Evolutionary conservation across 2,888 invertebrate species (phyloP).

Genomic region (Lithophane ornitopus): DNA sequence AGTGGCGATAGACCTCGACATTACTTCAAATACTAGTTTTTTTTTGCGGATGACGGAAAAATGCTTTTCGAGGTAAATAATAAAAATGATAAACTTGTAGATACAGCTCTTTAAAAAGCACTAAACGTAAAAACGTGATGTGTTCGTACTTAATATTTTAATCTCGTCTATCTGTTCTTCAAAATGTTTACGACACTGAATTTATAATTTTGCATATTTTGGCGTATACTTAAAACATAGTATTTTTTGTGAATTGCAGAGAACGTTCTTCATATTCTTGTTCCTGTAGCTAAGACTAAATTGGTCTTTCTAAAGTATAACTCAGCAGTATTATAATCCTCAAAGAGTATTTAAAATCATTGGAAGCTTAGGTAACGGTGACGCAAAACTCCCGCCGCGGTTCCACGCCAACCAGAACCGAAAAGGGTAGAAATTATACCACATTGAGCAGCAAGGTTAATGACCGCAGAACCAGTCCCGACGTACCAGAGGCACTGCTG

Average conservation of each 20-base stretch:
- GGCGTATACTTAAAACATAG: background rate
- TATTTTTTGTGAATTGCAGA: background rate
- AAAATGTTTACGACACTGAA: conserved; percentile 20
- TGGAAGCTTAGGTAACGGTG: background rate
- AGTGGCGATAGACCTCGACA: conserved; percentile 51
- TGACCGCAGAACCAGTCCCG: conserved; percentile 49
- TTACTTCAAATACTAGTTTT: conserved; percentile 47
- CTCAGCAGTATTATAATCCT: background rate
- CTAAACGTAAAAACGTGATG: conserved; percentile 54
- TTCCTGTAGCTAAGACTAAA: background rate
- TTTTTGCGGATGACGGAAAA: conserved; percentile 36
- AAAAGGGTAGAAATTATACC: conserved; percentile 39
- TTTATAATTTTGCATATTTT: conserved; percentile 15
- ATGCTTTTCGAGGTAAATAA: conserved; percentile 35
- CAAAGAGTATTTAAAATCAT: background rate
- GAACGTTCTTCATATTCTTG: background rate
- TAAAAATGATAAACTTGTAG: conserved; percentile 47
- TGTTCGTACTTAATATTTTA: conserved; percentile 46
- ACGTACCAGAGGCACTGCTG: conserved; percentile 21
- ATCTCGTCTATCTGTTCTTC: conserved; percentile 48
- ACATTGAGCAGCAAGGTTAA: conserved; percentile 30
- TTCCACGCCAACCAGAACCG: background rate
- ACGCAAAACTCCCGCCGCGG: background rate
- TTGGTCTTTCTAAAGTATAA: background rate
- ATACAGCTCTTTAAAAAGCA: conserved; percentile 55